These are phyloP conservation scores for Pomacea maculata DNA, from an alignment of 1,140 invertebrate species.

Conservation along the genomic window DNA sequence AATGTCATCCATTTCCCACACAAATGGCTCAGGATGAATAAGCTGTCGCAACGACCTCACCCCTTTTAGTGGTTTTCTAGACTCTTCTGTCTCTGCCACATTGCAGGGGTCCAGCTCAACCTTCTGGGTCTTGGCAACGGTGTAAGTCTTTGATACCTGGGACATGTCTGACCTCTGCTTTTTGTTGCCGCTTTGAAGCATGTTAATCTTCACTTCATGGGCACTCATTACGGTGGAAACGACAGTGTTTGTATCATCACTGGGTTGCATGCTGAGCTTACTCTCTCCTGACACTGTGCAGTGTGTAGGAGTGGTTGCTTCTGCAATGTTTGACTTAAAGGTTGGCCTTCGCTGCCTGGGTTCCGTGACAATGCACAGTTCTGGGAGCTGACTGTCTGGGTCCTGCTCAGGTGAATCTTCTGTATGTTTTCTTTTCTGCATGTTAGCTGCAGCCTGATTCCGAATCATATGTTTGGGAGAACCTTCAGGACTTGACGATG, in stretches of 20 bases:
- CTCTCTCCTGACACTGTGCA: background rate
- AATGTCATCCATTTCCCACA: conserved; percentile 22
- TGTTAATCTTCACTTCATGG: background rate
- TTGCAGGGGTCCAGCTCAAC: background rate
- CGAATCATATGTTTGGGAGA: no score
- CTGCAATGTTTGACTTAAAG: background rate
- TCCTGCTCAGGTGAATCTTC: background rate
- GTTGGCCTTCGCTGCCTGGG: background rate
- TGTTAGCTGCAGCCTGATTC: no score
- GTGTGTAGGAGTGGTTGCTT: no score
- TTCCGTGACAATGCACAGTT: conserved; percentile 16
- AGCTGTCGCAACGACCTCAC: conserved; percentile 15
- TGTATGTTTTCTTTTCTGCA: no score
- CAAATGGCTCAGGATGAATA: conserved; percentile 17
- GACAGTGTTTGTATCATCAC: background rate
- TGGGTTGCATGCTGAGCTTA: background rate
- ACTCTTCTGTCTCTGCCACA: background rate
- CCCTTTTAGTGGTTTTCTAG: conserved; percentile 18
- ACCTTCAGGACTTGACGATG: no score
- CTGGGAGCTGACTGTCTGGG: conserved; percentile 9
- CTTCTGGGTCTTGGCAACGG: background rate
- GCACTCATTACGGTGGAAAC: background rate
- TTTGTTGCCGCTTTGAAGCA: background rate
- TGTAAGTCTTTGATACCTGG: background rate
- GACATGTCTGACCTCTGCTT: background rate